phyloP scores from a whole-genome alignment of 2,797 vertebrate species.

The Trematomus bernacchii region DNA sequence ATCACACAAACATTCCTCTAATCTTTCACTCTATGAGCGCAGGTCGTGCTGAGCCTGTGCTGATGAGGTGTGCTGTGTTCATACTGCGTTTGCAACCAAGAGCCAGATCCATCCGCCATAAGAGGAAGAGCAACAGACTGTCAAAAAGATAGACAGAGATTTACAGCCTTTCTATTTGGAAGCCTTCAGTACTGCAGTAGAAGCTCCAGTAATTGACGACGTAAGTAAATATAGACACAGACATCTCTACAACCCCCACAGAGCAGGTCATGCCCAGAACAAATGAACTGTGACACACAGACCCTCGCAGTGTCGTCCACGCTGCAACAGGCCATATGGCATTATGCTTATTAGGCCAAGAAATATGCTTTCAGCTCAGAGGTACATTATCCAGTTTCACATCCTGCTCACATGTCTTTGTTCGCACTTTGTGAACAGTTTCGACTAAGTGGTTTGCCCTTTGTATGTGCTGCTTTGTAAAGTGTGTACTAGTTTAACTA shows the following conservation, averaged over 20 bases:
- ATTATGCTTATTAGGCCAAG: conserved; percentile 64
- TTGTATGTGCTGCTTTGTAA: conserved; percentile 6
- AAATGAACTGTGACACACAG: conserved; percentile 68
- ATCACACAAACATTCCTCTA: neutral
- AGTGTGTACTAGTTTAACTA: conserved; percentile 15
- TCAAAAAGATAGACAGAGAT: conserved; percentile 44
- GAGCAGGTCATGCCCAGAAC: conserved; percentile 42
- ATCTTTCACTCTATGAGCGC: conserved; percentile 21
- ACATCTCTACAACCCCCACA: conserved; percentile 21
- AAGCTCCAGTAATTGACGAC: conserved; percentile 31
- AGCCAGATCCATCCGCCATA: conserved; percentile 32
- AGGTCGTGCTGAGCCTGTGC: conserved; percentile 53
- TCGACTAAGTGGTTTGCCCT: neutral
- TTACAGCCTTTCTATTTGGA: conserved; percentile 40
- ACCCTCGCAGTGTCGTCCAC: conserved; percentile 54
- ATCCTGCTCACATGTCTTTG: conserved; percentile 42
- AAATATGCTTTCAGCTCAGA: conserved; percentile 52
- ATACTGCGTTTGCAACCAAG: conserved; percentile 10
- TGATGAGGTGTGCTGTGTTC: conserved; percentile 36
- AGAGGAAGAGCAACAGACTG: conserved; percentile 22
- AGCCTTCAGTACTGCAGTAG: conserved; percentile 28
- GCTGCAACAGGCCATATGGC: conserved; percentile 65
- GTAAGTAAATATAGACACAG: conserved; percentile 62
- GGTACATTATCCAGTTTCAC: conserved; percentile 52
- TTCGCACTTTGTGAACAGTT: conserved; percentile 21